A percentile compares a stretch with the other conserved stretches of the same genome.
Conservation (phyloP, 1,140 invertebrate species). For the Scaptomyza pallida region DNA sequence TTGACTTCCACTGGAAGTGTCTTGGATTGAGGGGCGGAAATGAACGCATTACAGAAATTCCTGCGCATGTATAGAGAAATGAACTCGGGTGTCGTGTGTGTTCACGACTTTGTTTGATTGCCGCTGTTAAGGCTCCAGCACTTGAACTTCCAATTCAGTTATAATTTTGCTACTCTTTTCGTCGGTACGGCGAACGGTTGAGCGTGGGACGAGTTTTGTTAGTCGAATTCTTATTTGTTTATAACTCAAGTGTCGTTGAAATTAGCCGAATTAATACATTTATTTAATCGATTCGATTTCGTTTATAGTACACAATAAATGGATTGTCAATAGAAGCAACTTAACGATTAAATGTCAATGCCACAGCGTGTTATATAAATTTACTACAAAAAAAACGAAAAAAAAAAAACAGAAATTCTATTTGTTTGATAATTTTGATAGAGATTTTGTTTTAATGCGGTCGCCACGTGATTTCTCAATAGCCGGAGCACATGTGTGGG, state of each 20-base stretch:
- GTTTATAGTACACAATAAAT: slow-evolving; percentile 4
- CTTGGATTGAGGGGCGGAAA: slow-evolving; percentile 15
- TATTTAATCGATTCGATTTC: slow-evolving; percentile 11
- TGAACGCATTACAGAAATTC: slow-evolving; percentile 52
- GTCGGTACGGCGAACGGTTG: slow-evolving; percentile 64
- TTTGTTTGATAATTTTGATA: slow-evolving; percentile 18
- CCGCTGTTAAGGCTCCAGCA: slow-evolving; percentile 75
- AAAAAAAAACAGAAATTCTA: slow-evolving; percentile 16
- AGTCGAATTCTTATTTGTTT: slow-evolving; percentile 48
- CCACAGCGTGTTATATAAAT: slow-evolving; percentile 33
- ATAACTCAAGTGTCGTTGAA: slow-evolving; percentile 20
- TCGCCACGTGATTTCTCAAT: slow-evolving; percentile 48
- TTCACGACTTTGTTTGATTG: slow-evolving; percentile 22
- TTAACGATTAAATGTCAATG: slow-evolving; percentile 9
- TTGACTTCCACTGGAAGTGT: slow-evolving; percentile 46
- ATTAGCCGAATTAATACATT: slow-evolving; percentile 1
- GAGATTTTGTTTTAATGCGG: slow-evolving; percentile 61
- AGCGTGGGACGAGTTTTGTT: slow-evolving; percentile 52
- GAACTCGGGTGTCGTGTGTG: slow-evolving; percentile 41
- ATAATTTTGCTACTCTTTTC: slow-evolving; percentile 77
- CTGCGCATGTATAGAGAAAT: slow-evolving; percentile 69
- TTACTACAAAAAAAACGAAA: not conserved
- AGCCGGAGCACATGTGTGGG: slow-evolving; percentile 92
- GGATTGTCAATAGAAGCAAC: not conserved
- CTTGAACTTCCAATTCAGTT: slow-evolving; percentile 83